These are phyloP conservation scores for Heliocidaris tuberculata DNA, from an alignment of 35 echinoderm and acorn worm species.

Conservation along the genomic window DNA sequence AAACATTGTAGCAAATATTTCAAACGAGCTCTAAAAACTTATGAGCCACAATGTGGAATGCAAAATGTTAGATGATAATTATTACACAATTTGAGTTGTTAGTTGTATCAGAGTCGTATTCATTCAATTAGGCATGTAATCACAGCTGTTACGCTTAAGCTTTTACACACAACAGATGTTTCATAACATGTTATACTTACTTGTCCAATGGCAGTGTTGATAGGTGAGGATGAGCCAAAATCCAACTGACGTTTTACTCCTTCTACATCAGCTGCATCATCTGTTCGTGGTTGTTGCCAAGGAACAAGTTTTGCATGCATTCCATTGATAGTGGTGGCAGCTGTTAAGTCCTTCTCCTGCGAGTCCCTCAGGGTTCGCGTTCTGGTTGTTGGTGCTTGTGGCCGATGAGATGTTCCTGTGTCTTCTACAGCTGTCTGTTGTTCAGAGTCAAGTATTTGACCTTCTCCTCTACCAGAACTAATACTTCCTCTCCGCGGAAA, in stretches of 20 bases:
- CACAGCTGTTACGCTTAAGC: too few relatives aligned
- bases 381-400: too few relatives aligned
- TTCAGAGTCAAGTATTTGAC: not conserved
- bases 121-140: too few relatives aligned
- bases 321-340: not conserved
- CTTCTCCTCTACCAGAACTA: not conserved
- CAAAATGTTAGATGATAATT: too few relatives aligned
- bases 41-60: too few relatives aligned
- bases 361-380: not conserved
- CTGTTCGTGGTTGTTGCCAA: not conserved
- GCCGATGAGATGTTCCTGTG: not conserved
- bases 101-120: too few relatives aligned
- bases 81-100: too few relatives aligned
- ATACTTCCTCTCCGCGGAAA: not conserved
- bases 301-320: not conserved
- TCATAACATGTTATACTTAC: constrained; percentile 14
- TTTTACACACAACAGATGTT: not conserved
- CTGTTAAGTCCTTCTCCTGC: not conserved
- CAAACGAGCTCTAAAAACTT: too few relatives aligned
- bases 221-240: not conserved
- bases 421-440: not conserved
- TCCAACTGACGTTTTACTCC: not conserved
- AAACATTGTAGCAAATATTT: too few relatives aligned
- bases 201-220: constrained; percentile 42
- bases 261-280: not conserved